Conservation (phyloP, 2,888 invertebrate genomes). For the Cybosia mesomella region DNA sequence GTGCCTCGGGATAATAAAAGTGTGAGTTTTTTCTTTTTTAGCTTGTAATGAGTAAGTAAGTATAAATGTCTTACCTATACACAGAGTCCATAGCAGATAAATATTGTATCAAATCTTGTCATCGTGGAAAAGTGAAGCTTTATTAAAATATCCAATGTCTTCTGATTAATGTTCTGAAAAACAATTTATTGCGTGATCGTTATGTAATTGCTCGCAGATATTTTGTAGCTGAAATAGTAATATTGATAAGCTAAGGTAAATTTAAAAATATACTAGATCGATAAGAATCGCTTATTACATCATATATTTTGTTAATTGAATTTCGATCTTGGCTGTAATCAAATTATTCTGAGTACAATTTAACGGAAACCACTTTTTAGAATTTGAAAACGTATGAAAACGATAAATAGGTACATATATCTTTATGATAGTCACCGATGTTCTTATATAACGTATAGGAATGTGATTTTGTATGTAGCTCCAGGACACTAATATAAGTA, state of each 20-base stretch:
- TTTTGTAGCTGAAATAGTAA: neutral
- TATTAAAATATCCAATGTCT: neutral
- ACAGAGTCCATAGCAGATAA: neutral
- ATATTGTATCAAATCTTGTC: neutral
- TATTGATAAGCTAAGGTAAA: neutral
- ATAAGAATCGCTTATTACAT: neutral
- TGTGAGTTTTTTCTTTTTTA: no score
- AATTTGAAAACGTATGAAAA: no score
- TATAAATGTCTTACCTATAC: no score
- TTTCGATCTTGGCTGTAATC: neutral
- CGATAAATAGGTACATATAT: no score
- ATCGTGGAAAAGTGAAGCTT: neutral
- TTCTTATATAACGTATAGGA: no score
- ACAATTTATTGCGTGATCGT: neutral
- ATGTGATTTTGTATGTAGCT: no score
- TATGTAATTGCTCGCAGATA: neutral
- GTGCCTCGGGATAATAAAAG: no score
- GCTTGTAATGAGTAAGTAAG: no score
- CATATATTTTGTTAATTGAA: neutral
- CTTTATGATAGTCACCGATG: no score
- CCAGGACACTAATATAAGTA: no score
- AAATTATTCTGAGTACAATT: neutral
- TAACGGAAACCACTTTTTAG: no score
- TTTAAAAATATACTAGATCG: neutral
- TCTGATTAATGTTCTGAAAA: constrained; percentile 2